phyloP scores from a whole-genome alignment of 2,797 vertebrate genomes.

The Squalus acanthias region DNA sequence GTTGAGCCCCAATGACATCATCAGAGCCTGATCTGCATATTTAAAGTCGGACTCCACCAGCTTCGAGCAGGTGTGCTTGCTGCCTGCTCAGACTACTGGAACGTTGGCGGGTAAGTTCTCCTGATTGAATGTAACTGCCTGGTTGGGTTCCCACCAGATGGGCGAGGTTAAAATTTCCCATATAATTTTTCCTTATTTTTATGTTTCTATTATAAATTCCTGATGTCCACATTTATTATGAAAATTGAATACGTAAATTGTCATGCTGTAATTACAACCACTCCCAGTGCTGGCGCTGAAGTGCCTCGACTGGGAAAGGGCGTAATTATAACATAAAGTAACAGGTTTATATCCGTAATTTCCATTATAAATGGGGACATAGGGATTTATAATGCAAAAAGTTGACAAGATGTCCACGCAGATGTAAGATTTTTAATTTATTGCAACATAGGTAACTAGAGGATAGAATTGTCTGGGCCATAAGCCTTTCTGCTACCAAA shows the following conservation, averaged over 20 bases:
- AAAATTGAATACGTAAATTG: neutral
- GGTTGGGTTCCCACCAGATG: neutral
- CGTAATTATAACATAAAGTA: neutral
- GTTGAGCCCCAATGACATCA: neutral
- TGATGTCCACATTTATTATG: neutral
- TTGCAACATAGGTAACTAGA: neutral
- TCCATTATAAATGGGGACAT: neutral
- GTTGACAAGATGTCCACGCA: neutral
- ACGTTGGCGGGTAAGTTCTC: neutral
- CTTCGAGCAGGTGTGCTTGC: neutral
- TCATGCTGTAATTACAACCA: neutral
- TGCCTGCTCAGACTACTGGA: neutral
- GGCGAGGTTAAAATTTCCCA: neutral
- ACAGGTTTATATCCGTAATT: neutral
- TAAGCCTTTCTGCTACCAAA: conserved; percentile 5
- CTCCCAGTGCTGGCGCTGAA: neutral
- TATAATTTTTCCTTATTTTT: neutral
- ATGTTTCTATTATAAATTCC: neutral
- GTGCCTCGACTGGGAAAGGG: neutral
- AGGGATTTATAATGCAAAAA: neutral
- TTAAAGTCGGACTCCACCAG: neutral
- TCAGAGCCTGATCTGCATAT: neutral
- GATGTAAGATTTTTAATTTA: neutral
- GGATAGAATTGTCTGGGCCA: neutral
- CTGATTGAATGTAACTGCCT: neutral